Percentiles rank a stretch among this genome's conserved stretches.
These are phyloP conservation scores for Apamea anceps DNA, from an alignment of 2,888 invertebrate species.

Conservation along the genomic window DNA sequence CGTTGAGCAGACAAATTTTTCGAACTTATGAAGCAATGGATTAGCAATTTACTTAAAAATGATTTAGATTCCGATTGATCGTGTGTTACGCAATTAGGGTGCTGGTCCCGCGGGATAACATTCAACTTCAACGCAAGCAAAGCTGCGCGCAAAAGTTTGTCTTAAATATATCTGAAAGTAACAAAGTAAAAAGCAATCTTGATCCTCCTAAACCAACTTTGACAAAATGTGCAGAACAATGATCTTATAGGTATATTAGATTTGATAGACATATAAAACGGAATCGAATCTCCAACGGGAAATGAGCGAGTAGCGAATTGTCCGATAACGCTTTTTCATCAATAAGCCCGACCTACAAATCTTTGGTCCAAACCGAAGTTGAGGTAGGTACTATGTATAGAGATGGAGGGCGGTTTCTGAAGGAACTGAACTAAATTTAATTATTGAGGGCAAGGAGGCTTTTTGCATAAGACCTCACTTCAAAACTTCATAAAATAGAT, in stretches of 20 bases:
- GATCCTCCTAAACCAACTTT: conserved; percentile 5
- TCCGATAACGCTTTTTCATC: conserved; percentile 73
- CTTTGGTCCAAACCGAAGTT: conserved; percentile 36
- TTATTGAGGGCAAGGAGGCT: conserved; percentile 38
- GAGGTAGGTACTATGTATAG: conserved; percentile 16
- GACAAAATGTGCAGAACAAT: conserved; percentile 32
- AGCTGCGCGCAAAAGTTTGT: background rate
- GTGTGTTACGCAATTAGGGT: too few species aligned
- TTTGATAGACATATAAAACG: conserved; percentile 65
- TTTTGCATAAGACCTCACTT: conserved; percentile 26
- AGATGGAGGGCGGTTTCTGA: conserved; percentile 6
- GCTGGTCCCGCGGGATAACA: too few species aligned
- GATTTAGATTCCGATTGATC: too few species aligned
- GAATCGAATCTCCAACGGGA: conserved; percentile 74
- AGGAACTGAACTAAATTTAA: conserved; percentile 39
- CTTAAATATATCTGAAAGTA: background rate
- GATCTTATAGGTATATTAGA: conserved; percentile 43
- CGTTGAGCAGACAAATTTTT: too few species aligned
- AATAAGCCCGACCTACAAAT: conserved; percentile 67
- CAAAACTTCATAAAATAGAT: conserved; percentile 20
- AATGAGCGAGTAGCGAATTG: conserved; percentile 71
- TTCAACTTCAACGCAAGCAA: background rate
- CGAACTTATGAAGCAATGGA: too few species aligned
- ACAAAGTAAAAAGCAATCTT: conserved; percentile 1
- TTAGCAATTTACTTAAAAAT: too few species aligned